Evolutionary conservation across 2,888 invertebrate genomes (phyloP), one percentile per base, ranked within the genome.

Genomic region (Anorthoa munda): DNA sequence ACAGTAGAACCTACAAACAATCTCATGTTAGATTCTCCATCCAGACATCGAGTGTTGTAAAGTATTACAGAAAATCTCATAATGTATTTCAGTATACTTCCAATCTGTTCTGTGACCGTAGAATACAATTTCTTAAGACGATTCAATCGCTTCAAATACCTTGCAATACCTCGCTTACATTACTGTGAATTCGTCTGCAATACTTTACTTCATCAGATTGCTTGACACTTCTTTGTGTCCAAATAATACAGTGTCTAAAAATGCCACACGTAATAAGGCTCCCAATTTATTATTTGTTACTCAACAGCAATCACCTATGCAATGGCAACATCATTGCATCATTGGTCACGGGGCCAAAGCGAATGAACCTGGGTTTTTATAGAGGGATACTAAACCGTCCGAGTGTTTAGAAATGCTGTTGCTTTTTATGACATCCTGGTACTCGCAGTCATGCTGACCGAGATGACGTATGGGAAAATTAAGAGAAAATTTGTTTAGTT

Each of bases 261-360:
- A 53, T 18, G 48, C 23, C 56, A 66, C 64, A 81, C 66, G 77
- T 75, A 84, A 81, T 75, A 45, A 50, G 63, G 45, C 51, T 67
- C 50, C 46, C 77, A 69, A 72, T 85, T 85, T 66, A 77, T 82
- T 76, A 51, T 17, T 75, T 56, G 74, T 82, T 85, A 71, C 83
- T 64, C 72, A 83, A 85, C 70, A 68, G 56, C 46, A 75, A 79
- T 79, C 72, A 85, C 79, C 56, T 71, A 79, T 68, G 70, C 46
- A 69, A 50, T 84, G 59, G 64, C 78, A 63, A 68, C 31, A 66
- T 56, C 48, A 31, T 85, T 82, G 66, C 70, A 51, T 66, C 82
- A 70, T 58, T 85, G 65, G 55, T 63, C 67, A 71, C 65, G 51
- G 50, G 53, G 67, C 56, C 53, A 75, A 75, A 70, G 48, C 45